Percentiles rank a stretch among this genome's conserved stretches.
Evolutionary conservation across 2,797 vertebrate species (phyloP).

Genomic region (Propithecus deckenii): DNA sequence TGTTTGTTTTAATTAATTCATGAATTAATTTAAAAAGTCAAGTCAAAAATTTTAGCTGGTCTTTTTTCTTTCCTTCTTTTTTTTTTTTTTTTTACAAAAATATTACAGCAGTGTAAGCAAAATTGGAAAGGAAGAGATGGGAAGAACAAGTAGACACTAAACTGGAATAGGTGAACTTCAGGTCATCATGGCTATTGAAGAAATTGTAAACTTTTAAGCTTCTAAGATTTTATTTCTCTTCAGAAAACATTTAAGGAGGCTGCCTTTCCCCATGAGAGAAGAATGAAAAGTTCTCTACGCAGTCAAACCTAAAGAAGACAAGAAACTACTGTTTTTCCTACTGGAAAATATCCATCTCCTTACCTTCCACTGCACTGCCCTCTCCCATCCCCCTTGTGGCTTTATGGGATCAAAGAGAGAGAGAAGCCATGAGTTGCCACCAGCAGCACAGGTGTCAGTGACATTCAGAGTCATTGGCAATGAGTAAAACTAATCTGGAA

Average conservation of each 20-base stretch:
- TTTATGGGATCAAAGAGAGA: conserved; percentile 57
- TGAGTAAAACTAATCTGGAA: conserved; percentile 56
- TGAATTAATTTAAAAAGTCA: conserved; percentile 56
- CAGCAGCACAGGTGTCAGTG: conserved; percentile 38
- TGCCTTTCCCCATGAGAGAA: conserved; percentile 45
- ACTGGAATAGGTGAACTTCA: conserved; percentile 40
- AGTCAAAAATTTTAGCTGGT: conserved; percentile 66
- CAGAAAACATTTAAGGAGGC: conserved; percentile 65
- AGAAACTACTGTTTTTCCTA: conserved; percentile 66
- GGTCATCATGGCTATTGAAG: conserved; percentile 49
- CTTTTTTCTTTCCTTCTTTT: conserved; percentile 33
- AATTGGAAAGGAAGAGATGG: conserved; percentile 57
- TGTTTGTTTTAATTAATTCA: conserved; percentile 71
- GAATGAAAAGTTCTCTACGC: neutral
- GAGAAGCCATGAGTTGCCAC: conserved; percentile 22
- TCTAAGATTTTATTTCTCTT: conserved; percentile 69
- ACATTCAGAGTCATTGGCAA: conserved; percentile 39
- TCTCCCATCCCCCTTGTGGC: neutral
- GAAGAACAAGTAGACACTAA: neutral
- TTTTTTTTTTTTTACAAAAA: conserved; percentile 72
- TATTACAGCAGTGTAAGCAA: conserved; percentile 67
- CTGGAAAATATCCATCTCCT: conserved; percentile 66
- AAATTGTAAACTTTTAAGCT: conserved; percentile 61
- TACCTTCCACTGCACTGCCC: neutral
- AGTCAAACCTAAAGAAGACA: conserved; percentile 61